Percentiles rank a stretch among this genome's conserved stretches.
Evolutionary conservation across 2,797 vertebrate genomes (phyloP).

Genomic region (Ispidina picta): DNA sequence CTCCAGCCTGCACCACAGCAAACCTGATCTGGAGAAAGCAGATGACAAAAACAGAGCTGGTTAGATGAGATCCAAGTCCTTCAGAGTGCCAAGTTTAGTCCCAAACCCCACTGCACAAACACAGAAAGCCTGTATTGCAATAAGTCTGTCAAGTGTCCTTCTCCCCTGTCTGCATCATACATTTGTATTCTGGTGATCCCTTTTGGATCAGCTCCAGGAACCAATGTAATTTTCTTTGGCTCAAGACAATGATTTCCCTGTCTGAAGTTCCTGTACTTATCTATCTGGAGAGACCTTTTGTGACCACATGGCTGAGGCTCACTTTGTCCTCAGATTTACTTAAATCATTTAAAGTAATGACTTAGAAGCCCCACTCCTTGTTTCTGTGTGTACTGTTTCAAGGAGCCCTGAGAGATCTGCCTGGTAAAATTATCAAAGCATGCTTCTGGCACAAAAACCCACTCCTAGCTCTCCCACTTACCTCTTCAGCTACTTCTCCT

Average conservation of each 20-base stretch:
- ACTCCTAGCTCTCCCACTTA: background rate
- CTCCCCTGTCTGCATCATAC: background rate
- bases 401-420: background rate
- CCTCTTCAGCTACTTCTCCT: background rate
- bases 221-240: background rate
- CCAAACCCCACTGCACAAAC: background rate
- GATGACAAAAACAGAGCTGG: background rate
- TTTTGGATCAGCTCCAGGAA: background rate
- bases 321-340: background rate
- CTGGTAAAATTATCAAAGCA: background rate
- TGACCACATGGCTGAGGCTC: background rate
- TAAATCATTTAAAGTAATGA: background rate
- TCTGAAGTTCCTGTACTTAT: background rate
- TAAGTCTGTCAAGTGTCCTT: background rate
- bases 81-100: background rate
- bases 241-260: background rate
- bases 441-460: background rate
- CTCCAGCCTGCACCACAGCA: conserved; percentile 70
- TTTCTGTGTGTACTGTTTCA: background rate
- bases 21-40: conserved; percentile 48
- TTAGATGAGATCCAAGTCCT: background rate
- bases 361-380: background rate
- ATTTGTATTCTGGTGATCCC: background rate
- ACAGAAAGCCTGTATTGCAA: background rate
- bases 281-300: background rate